phyloP scores from a whole-genome alignment of 1,140 invertebrate species.

The Psix sp. region DNA sequence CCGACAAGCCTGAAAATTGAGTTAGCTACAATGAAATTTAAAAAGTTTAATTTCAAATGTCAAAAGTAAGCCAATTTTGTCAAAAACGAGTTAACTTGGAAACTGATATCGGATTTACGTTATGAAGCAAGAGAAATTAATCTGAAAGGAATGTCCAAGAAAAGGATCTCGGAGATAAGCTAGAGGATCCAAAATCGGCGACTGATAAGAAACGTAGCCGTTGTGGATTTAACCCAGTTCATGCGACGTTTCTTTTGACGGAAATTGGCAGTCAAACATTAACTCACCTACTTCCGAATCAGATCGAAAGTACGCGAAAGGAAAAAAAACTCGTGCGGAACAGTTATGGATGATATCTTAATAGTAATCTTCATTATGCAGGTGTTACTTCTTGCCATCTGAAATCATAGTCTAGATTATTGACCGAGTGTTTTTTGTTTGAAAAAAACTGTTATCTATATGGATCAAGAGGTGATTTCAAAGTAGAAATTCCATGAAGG shows the following conservation, averaged over 20 bases:
- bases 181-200: constrained; percentile 30
- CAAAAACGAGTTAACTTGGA: not conserved
- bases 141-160: constrained; percentile 42
- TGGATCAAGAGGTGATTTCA: constrained; percentile 8
- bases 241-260: constrained; percentile 43
- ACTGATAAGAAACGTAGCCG: constrained; percentile 32
- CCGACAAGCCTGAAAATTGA: too few relatives aligned
- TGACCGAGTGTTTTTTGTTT: constrained; percentile 27
- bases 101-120: too few relatives aligned
- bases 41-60: constrained; percentile 32
- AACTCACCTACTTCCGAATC: constrained; percentile 31
- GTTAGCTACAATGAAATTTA: too few relatives aligned
- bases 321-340: constrained; percentile 23
- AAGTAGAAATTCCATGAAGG: constrained; percentile 2
- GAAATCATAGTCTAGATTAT: constrained; percentile 10
- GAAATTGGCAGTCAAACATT: constrained; percentile 37
- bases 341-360: constrained; percentile 33
- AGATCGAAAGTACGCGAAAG: constrained; percentile 10
- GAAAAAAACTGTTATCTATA: constrained; percentile 16
- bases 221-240: constrained; percentile 43
- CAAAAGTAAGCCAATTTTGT: constrained; percentile 39
- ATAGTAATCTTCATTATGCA: constrained; percentile 52
- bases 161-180: constrained; percentile 30
- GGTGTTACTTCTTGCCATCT: constrained; percentile 36
- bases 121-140: constrained; percentile 40